Evolutionary conservation across 2,113 vertebrate species (phyloP).

Genomic region (Todiramphus chloris): DNA sequence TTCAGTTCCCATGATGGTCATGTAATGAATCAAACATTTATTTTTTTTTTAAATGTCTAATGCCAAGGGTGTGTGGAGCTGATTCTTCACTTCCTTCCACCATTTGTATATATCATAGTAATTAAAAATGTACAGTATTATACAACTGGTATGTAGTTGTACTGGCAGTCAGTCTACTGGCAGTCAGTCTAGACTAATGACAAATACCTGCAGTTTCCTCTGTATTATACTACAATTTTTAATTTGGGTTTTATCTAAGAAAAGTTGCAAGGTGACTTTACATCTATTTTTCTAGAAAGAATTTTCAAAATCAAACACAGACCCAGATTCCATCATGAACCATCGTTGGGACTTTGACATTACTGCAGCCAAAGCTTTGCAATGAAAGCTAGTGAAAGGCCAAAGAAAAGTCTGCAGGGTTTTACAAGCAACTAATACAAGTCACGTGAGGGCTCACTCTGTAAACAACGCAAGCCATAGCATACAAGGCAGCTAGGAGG

Average conservation of each 20-base stretch:
- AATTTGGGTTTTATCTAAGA: background rate
- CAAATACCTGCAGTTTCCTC: background rate
- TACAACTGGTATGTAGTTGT: background rate
- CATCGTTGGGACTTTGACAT: background rate
- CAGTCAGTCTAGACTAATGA: background rate
- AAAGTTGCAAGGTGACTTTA: background rate
- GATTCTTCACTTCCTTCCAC: background rate
- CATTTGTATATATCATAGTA: background rate
- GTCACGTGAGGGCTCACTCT: background rate
- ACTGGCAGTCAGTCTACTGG: background rate
- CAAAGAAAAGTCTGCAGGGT: background rate
- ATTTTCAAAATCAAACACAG: background rate
- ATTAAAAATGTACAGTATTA: background rate
- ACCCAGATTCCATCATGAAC: background rate
- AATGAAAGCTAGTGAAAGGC: background rate
- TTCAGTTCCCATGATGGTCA: background rate
- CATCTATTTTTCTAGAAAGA: background rate
- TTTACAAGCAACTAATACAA: background rate
- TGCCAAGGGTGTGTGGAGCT: rapidly evolving
- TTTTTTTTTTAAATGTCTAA: background rate
- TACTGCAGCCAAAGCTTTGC: background rate
- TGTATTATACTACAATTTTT: background rate
- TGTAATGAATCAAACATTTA: background rate
- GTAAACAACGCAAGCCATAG: background rate
- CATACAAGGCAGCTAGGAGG: background rate